These are phyloP conservation scores for Diplosoma virens DNA, from an alignment of 23 tunicate genomes.

Conservation along the genomic window DNA sequence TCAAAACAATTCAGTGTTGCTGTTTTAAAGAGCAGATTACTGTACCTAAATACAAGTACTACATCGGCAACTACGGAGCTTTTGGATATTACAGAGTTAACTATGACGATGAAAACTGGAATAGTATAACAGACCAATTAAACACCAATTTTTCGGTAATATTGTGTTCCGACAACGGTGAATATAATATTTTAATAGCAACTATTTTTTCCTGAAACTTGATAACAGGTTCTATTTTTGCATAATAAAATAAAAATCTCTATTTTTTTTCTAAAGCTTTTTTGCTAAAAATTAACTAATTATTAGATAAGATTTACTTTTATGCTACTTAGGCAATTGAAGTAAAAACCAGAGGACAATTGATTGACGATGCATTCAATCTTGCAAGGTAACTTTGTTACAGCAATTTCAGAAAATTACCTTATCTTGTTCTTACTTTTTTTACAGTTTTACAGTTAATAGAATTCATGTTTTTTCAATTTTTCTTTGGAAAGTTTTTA, in stretches of 20 bases:
- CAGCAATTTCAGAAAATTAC: too few relatives aligned
- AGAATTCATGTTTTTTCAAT: too few relatives aligned
- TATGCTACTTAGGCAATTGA: conserved; percentile 14
- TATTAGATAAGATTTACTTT: not conserved
- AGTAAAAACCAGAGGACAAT: conserved; percentile 48
- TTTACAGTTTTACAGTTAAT: too few relatives aligned
- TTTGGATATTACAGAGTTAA: conserved; percentile 77
- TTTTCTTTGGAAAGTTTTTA: too few relatives aligned
- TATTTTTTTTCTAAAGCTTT: not conserved
- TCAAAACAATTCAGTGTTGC: not conserved
- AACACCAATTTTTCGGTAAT: conserved; percentile 2
- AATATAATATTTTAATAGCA: not conserved
- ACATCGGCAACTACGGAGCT: conserved; percentile 58
- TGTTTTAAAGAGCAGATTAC: not conserved
- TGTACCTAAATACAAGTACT: conserved; percentile 16
- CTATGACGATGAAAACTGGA: conserved; percentile 65
- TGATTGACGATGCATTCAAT: conserved; percentile 59
- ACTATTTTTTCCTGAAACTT: not conserved
- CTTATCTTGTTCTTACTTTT: too few relatives aligned
- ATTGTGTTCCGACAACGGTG: not conserved
- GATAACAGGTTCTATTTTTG: too few relatives aligned
- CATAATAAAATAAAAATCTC: too few relatives aligned
- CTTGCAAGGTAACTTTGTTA: conserved; percentile 88
- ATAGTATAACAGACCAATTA: conserved; percentile 14
- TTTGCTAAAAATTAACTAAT: not conserved